Percentiles rank a stretch among this genome's conserved stretches.
Conservation (phyloP, 2,797 vertebrate genomes). For the Pyrocephalus nanus region DNA sequence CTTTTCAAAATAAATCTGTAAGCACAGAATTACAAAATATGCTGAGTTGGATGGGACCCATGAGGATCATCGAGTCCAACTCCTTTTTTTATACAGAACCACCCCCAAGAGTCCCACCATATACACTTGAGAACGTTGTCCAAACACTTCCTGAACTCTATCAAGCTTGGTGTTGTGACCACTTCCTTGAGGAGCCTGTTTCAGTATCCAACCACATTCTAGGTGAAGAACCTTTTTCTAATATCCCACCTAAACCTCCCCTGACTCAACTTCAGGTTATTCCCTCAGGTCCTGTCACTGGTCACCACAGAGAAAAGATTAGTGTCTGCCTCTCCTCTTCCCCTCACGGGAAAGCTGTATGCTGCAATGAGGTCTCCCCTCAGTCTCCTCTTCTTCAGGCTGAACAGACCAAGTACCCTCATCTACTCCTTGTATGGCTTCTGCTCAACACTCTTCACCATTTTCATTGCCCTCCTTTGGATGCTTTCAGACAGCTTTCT, state of each 20-base stretch:
- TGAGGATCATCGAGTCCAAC: background rate
- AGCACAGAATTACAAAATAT: background rate
- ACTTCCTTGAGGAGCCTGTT: background rate
- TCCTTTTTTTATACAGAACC: background rate
- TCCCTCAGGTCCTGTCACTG: background rate
- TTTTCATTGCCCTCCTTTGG: background rate
- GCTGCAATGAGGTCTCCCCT: background rate
- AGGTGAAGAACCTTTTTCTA: background rate
- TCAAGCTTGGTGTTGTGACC: background rate
- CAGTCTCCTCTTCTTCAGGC: background rate
- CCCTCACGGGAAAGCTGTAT: background rate
- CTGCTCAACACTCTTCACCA: background rate
- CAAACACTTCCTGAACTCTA: background rate
- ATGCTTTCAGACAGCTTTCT: background rate
- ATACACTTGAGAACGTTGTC: background rate
- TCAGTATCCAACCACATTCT: background rate
- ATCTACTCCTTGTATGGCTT: background rate
- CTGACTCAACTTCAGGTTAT: background rate
- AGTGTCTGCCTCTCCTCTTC: background rate
- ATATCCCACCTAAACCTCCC: background rate
- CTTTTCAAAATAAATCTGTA: background rate
- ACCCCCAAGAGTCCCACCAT: background rate
- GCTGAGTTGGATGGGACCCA: background rate
- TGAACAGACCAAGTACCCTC: background rate
- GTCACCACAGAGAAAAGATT: background rate